A percentile compares a stretch with the other conserved stretches of the same genome.
These are phyloP conservation scores for Piprites chloris DNA, from an alignment of 2,113 vertebrate species.

Conservation along the genomic window DNA sequence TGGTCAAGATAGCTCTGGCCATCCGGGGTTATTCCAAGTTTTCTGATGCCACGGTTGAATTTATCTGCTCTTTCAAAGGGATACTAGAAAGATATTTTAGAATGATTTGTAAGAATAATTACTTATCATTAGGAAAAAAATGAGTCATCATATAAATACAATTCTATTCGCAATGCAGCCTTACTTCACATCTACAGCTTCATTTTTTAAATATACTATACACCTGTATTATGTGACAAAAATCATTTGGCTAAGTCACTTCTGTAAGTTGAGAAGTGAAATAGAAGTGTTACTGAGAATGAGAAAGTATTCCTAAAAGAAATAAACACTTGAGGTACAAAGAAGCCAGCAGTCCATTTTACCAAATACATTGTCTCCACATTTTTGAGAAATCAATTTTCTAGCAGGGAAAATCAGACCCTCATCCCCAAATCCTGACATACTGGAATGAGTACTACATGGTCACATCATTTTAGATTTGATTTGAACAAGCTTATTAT, in stretches of 20 bases:
- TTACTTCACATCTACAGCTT: background rate
- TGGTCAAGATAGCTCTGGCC: constrained; percentile 98
- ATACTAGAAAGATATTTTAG: constrained; percentile 78
- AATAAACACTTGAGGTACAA: background rate
- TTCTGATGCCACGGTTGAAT: constrained; percentile 97
- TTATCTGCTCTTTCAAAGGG: constrained; percentile 98
- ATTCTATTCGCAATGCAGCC: background rate
- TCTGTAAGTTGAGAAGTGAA: background rate
- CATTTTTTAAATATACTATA: background rate
- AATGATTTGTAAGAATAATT: background rate
- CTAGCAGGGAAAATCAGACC: background rate
- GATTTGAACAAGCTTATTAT: background rate
- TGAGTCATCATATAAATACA: background rate
- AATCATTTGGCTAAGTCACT: background rate
- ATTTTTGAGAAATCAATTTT: background rate
- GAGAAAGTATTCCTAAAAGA: background rate
- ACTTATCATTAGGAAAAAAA: background rate
- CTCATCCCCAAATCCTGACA: background rate
- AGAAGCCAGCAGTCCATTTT: background rate
- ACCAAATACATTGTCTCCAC: background rate
- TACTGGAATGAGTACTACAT: background rate
- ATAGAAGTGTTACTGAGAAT: background rate
- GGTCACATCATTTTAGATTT: background rate
- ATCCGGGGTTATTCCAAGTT: constrained; percentile 94
- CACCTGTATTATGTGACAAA: background rate